These are phyloP conservation scores for Pempheris klunzingeri DNA, from an alignment of 2,797 vertebrate genomes.

Conservation along the genomic window DNA sequence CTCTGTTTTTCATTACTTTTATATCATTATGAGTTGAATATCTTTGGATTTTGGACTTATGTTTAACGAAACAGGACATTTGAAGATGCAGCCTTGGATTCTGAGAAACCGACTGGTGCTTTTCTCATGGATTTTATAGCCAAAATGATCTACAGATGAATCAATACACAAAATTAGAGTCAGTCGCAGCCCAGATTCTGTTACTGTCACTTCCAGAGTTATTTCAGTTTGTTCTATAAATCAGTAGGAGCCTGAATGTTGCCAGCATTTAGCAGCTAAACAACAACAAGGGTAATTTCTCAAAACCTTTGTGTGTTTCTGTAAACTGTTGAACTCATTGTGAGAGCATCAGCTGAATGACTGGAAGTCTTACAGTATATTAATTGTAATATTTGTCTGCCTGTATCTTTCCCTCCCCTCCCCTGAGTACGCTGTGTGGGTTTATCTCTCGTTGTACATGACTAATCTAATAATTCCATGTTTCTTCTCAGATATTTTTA, in stretches of 20 bases:
- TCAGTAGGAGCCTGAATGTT: not conserved
- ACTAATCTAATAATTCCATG: constrained; percentile 3
- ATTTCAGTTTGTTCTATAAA: no score
- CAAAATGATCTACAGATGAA: not conserved
- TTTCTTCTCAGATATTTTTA: not conserved
- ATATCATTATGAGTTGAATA: not conserved
- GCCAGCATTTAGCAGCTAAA: constrained; percentile 5
- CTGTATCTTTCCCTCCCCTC: not conserved
- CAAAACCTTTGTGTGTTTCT: constrained; percentile 41
- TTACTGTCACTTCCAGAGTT: not conserved
- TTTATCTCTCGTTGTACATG: constrained; percentile 13
- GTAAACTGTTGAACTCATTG: constrained; percentile 53
- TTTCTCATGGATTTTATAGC: not conserved
- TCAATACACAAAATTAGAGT: not conserved
- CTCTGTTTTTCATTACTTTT: not conserved
- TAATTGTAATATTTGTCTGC: constrained; percentile 39
- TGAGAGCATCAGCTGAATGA: constrained; percentile 52
- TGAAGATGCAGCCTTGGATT: not conserved
- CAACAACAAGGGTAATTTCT: constrained; percentile 24
- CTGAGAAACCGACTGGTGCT: not conserved
- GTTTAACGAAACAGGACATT: not conserved
- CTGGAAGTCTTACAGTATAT: constrained; percentile 46
- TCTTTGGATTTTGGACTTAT: not conserved
- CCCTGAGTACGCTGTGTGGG: constrained; percentile 1
- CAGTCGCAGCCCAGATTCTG: not conserved